Evolutionary conservation across 1,140 invertebrate genomes (phyloP).

Genomic region (Drosophila novamexicana): DNA sequence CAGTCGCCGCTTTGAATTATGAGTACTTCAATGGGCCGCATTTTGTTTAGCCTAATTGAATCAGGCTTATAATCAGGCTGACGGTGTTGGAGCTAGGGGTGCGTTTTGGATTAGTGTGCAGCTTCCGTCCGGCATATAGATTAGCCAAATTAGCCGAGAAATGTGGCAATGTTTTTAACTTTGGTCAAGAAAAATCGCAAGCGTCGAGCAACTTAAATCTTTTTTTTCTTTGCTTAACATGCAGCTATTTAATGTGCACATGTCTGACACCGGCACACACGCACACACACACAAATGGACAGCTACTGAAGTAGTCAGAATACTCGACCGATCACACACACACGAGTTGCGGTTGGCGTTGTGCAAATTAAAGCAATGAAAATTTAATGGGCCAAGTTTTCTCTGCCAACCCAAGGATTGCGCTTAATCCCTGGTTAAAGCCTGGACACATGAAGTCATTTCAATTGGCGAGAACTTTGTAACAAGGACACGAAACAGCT

Average conservation of each 20-base stretch:
- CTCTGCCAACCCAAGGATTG: conserved; percentile 30
- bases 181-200: conserved; percentile 24
- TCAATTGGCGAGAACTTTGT: conserved; percentile 26
- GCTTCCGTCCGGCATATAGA: conserved; percentile 48
- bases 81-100: neutral
- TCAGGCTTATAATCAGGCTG: conserved; percentile 60
- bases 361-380: conserved; percentile 78
- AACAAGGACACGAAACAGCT: conserved; percentile 2
- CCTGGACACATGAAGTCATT: conserved; percentile 36
- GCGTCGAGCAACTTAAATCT: conserved; percentile 17
- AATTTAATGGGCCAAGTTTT: conserved; percentile 75
- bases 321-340: conserved; percentile 4
- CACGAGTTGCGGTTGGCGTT: conserved; percentile 38
- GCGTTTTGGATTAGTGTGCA: neutral
- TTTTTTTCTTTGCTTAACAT: neutral
- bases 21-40: neutral
- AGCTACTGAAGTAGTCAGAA: conserved; percentile 11
- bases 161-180: conserved; percentile 47
- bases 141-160: conserved; percentile 77
- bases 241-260: conserved; percentile 31
- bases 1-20: neutral
- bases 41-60: conserved; percentile 63
- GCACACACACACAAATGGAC: conserved; percentile 6
- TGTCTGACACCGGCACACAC: neutral
- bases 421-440: conserved; percentile 45